Percentiles rank a stretch among this genome's conserved stretches.
phyloP scores from a whole-genome alignment of 2,797 vertebrate genomes.

The Parotocinclus haroldoi region DNA sequence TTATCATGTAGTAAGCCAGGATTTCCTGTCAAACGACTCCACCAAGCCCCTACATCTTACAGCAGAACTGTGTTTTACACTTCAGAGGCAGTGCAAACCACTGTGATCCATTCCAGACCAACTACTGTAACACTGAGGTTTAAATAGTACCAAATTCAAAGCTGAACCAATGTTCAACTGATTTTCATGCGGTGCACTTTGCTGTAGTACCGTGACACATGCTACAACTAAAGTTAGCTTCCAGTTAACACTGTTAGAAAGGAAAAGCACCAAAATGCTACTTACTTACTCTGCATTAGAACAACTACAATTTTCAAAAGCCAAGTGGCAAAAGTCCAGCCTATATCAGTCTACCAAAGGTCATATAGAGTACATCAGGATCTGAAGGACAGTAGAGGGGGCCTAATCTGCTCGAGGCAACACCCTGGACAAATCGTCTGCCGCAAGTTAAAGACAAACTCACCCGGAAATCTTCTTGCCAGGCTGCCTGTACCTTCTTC shows the following conservation, averaged over 20 bases:
- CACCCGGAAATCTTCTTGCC: slow-evolving; percentile 61
- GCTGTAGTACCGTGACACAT: neutral
- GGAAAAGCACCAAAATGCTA: too few species aligned
- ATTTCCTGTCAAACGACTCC: slow-evolving; percentile 70
- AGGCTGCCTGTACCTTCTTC: slow-evolving; percentile 25
- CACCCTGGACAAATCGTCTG: slow-evolving; percentile 20
- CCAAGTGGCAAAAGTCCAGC: neutral
- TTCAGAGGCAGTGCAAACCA: slow-evolving; percentile 1
- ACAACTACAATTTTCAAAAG: neutral
- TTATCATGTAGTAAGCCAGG: slow-evolving; percentile 61
- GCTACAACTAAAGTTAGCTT: too few species aligned
- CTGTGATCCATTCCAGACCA: neutral
- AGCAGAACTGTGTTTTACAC: slow-evolving; percentile 44
- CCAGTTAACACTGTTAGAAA: neutral
- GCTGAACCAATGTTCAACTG: neutral
- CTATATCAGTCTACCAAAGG: neutral
- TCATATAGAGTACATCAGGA: slow-evolving; percentile 7
- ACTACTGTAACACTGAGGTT: neutral
- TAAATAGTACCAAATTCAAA: neutral
- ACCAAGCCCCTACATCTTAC: slow-evolving; percentile 38
- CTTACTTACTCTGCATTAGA: too few species aligned
- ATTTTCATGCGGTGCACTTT: neutral
- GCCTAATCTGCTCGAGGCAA: slow-evolving; percentile 17
- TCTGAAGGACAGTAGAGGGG: slow-evolving; percentile 7
- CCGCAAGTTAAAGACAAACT: slow-evolving; percentile 42